Evolutionary conservation across 2,888 invertebrate genomes (phyloP).

Genomic region (Cataglyphis altisquamis): DNA sequence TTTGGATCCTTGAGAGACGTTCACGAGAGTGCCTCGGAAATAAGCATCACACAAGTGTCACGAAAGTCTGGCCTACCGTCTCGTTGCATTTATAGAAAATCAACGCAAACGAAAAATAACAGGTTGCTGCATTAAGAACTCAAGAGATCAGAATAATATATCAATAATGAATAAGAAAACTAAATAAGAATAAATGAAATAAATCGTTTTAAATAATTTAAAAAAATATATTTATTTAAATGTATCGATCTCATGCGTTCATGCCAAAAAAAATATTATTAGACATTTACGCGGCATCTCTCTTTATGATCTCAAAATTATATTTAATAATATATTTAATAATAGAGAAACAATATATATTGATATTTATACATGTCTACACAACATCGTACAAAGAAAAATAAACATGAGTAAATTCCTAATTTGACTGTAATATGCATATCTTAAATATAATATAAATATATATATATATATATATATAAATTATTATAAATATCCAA

Average conservation of each 20-base stretch:
- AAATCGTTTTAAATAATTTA: not conserved
- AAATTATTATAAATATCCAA: not conserved
- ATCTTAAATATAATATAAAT: not conserved
- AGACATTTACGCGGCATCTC: not conserved
- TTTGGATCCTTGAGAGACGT: constrained; percentile 65
- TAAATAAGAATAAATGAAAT: not conserved
- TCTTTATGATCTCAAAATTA: not conserved
- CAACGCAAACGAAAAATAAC: not conserved
- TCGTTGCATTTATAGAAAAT: constrained; percentile 39
- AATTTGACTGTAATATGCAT: not conserved
- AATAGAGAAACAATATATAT: not conserved
- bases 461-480: too few relatives aligned
- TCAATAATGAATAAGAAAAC: not conserved
- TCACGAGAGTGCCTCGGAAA: constrained; percentile 69
- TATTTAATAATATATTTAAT: not conserved
- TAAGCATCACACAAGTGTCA: constrained; percentile 69
- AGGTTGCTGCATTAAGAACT: not conserved
- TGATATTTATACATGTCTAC: not conserved
- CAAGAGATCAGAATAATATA: not conserved
- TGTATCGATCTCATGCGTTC: not conserved
- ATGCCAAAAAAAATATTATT: not conserved
- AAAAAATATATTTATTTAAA: not conserved
- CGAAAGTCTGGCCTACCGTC: constrained; percentile 44
- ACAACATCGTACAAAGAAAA: not conserved
- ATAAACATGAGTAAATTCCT: not conserved